These are phyloP conservation scores for Leucoraja ocellata DNA, from an alignment of 2,797 vertebrate species.

Conservation along the genomic window DNA sequence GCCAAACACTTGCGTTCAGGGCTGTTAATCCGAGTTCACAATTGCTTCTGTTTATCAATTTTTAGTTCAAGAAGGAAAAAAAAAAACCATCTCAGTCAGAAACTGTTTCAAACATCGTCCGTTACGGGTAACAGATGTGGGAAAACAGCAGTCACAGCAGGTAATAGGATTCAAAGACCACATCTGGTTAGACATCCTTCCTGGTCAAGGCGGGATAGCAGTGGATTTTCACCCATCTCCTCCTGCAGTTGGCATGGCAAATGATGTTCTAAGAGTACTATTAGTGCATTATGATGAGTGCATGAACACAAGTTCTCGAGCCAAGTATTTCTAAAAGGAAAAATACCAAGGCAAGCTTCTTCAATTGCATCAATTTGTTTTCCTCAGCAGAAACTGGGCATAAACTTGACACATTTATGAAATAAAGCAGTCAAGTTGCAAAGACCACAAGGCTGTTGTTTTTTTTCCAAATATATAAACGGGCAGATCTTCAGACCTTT, in stretches of 20 bases:
- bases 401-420: conserved; percentile 75
- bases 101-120: conserved; percentile 56
- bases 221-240: conserved; percentile 61
- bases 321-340: conserved; percentile 62
- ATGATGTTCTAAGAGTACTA: conserved; percentile 67
- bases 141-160: conserved; percentile 67
- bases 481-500: conserved; percentile 59
- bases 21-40: conserved; percentile 43
- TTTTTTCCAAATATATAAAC: neutral
- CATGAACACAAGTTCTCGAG: conserved; percentile 69
- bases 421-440: conserved; percentile 77
- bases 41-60: conserved; percentile 54
- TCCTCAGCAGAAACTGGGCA: conserved; percentile 70
- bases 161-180: conserved; percentile 63
- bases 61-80: conserved; percentile 54
- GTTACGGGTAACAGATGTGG: conserved; percentile 67
- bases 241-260: conserved; percentile 68
- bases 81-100: conserved; percentile 26
- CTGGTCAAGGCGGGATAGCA: conserved; percentile 50
- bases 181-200: conserved; percentile 59
- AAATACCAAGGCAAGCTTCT: conserved; percentile 68
- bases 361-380: conserved; percentile 74
- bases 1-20: conserved; percentile 54
- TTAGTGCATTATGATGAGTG: conserved; percentile 80
- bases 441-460: conserved; percentile 54